Conservation (phyloP, 2,113 vertebrate species). For the Misgurnus mizolepis region DNA sequence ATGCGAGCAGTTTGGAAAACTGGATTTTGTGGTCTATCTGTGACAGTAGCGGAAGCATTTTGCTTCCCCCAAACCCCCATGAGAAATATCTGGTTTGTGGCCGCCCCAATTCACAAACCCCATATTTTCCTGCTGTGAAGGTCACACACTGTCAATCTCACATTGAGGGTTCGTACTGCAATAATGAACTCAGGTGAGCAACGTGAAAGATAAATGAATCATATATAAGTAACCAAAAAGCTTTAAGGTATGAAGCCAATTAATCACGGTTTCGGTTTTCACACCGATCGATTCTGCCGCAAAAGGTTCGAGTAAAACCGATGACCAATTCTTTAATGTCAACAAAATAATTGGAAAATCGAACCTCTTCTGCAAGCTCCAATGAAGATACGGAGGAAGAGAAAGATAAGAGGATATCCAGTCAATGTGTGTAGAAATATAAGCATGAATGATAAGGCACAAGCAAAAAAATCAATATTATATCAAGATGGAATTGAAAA, state of each 20-base stretch:
- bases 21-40: background rate
- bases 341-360: background rate
- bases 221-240: conserved; percentile 19
- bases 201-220: conserved; percentile 11
- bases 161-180: background rate
- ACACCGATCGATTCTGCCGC: background rate
- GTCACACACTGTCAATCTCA: conserved; percentile 48
- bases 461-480: background rate
- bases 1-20: background rate
- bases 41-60: background rate
- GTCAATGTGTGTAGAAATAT: background rate
- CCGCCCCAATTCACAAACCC: too few species aligned
- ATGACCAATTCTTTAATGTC: background rate
- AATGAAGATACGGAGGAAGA: too few species aligned
- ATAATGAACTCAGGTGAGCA: too few species aligned
- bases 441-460: background rate
- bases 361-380: too few species aligned
- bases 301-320: background rate
- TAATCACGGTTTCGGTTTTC: conserved; percentile 4
- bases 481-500: background rate
- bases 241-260: background rate
- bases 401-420: background rate
- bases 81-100: background rate
- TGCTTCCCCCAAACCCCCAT: background rate
- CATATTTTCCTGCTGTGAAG: conserved; percentile 47